These are phyloP conservation scores for Papilio polytes DNA, from an alignment of 1,140 invertebrate species.

Conservation along the genomic window DNA sequence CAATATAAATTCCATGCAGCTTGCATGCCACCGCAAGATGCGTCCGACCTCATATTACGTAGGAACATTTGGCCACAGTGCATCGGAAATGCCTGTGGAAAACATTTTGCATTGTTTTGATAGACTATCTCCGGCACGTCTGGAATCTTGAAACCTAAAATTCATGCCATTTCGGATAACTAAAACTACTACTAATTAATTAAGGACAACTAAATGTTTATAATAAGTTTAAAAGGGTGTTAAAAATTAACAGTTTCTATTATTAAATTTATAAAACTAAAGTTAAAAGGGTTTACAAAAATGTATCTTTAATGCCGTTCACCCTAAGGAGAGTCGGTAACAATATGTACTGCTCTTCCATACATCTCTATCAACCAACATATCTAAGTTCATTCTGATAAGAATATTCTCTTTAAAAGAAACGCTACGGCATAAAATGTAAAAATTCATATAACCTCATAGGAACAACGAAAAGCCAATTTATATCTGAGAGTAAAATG, in stretches of 20 bases:
- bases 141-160: not conserved
- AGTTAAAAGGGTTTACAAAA: not conserved
- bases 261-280: not conserved
- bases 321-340: no score
- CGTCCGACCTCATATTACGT: constrained; percentile 30
- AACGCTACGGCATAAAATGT: not conserved
- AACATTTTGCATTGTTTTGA: constrained; percentile 38
- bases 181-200: no score
- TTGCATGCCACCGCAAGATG: constrained; percentile 31
- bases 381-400: no score
- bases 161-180: not conserved
- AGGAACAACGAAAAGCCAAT: not conserved
- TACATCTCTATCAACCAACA: no score
- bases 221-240: no score
- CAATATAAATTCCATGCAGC: constrained; percentile 50
- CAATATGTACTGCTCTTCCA: no score
- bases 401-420: not conserved
- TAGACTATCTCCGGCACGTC: not conserved
- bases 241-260: not conserved
- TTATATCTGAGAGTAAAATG: not conserved
- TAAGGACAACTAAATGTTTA: no score
- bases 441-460: not conserved
- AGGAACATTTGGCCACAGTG: constrained; percentile 40
- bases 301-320: not conserved
- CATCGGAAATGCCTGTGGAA: constrained; percentile 31